Base-by-base conservation (phyloP, 2,797 vertebrate species). In the Chiroxiphia lanceolata region DNA sequence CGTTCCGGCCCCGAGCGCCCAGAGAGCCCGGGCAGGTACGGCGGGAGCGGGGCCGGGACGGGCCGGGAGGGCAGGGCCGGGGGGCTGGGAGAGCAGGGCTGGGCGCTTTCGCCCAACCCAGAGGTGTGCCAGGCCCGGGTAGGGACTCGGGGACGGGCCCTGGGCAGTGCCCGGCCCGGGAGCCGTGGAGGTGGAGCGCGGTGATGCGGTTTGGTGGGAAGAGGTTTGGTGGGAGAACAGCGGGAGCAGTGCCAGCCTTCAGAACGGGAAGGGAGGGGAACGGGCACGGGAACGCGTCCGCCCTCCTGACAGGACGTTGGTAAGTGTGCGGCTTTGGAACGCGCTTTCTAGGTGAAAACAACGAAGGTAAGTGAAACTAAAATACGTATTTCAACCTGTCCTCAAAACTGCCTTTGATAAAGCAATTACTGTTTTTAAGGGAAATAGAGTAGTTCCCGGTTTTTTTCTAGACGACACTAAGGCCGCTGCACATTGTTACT, bases 241-340 rank as follows among this genome's bases (percentile, higher is more conserved):
- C 23, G 36, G 6, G 64, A 9, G 54, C 42, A 0, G 31, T 12
- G 76, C 27, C 57, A 1, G 59, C 82, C 53, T 3, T 3, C 44
- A 0, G 21, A 25, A n/a, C 9, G 59, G 68, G 42, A 3, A 15
- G 38, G 81, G 23, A 15, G 64, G 77, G 36, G 2, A 21, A 1
- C 15, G 2, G 36, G 1, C 21, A 0, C 14, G 2, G 87, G 25
- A 9, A 1, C 5, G 71, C 22, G 67, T 38, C 51, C 19, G 34
- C 25, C 16, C 13, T 5, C 33, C 34, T 3, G 36, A 0, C 5
- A 0, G 72, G 40, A 9, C 27, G 1, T 1, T 1, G 10, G 7
- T 12, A 4, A 10, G 61, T 4, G 26, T 13, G 50, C 42, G 6
- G 40, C 70, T 22, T 5, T 7, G 3, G 23, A 15, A 13, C 19